Conservation (phyloP, 2,888 invertebrate genomes). For the Polietes domitor region DNA sequence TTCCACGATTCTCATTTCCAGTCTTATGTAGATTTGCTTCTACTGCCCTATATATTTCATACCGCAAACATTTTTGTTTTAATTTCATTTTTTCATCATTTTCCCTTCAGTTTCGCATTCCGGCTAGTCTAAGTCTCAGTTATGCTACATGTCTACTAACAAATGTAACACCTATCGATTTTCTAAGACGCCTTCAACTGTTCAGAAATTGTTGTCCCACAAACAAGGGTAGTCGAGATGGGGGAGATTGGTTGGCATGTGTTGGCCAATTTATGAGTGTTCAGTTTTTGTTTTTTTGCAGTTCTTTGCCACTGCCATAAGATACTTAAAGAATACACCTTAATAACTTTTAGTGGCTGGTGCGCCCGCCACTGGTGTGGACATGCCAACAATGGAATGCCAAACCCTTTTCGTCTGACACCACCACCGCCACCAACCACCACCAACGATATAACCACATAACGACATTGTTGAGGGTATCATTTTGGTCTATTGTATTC, state of each 20-base stretch:
- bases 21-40: neutral
- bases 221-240: neutral
- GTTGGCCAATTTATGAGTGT: constrained; percentile 25
- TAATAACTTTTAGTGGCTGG: neutral
- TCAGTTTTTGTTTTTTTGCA: constrained; percentile 14
- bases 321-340: constrained; percentile 27
- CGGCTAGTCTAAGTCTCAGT: no score
- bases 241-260: neutral
- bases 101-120: neutral
- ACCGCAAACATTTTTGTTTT: no score
- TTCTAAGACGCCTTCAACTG: constrained; percentile 25
- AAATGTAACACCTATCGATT: constrained; percentile 54
- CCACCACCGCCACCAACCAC: no score
- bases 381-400: neutral
- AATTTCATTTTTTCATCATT: neutral
- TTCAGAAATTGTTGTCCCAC: neutral
- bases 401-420: neutral
- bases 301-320: neutral
- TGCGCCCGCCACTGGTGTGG: neutral
- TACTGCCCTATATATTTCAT: neutral
- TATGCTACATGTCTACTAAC: neutral
- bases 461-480: neutral
- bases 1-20: no score
- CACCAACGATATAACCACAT: neutral
- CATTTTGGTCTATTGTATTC: constrained; percentile 14